Conservation (phyloP, 1,140 invertebrate species). For the Palaemon carinicauda region DNA sequence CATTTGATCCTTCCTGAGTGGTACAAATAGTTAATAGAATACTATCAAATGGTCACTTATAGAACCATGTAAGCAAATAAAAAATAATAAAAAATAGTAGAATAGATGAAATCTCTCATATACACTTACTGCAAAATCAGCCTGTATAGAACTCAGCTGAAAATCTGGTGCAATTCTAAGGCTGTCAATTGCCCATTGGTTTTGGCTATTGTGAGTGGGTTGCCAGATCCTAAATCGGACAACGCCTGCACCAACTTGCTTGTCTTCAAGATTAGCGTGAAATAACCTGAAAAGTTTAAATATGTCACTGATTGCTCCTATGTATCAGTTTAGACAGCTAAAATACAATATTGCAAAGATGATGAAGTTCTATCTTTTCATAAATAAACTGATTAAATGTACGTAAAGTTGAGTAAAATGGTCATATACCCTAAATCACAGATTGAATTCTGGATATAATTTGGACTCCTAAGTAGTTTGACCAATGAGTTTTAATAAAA, state of each 20-base stretch:
- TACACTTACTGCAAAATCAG: constrained; percentile 48
- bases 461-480: no score
- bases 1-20: background rate
- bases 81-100: background rate
- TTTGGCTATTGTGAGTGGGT: constrained; percentile 34
- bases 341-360: background rate
- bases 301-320: background rate
- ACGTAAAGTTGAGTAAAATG: no score
- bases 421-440: no score
- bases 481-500: no score
- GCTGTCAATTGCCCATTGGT: constrained; percentile 58
- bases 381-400: background rate
- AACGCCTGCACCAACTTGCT: constrained; percentile 36
- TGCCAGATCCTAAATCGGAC: constrained; percentile 56
- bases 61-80: background rate
- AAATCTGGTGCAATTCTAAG: constrained; percentile 23
- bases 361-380: background rate
- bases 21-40: background rate
- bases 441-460: no score
- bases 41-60: no score
- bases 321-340: background rate
- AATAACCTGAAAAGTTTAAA: constrained; percentile 26
- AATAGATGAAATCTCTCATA: background rate
- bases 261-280: constrained; percentile 16
- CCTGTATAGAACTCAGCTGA: constrained; percentile 21